phyloP scores from a whole-genome alignment of 1,140 invertebrate species.

The Brevipalpus yothersi region DNA sequence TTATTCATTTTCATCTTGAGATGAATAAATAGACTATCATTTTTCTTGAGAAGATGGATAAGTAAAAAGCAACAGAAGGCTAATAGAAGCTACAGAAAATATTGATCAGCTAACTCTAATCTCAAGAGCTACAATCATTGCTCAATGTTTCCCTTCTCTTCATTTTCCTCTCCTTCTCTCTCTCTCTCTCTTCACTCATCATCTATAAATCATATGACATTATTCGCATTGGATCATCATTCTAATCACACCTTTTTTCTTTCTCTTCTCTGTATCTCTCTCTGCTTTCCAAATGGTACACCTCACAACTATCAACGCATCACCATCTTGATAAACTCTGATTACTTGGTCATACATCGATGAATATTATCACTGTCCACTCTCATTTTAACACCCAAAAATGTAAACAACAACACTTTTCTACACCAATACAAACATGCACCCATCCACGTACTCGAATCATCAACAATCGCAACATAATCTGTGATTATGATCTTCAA shows the following conservation, averaged over 20 bases:
- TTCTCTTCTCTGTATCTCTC: background rate
- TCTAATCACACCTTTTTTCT: background rate
- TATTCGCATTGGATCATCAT: background rate
- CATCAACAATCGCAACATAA: background rate
- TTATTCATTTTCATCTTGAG: no score
- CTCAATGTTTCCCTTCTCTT: background rate
- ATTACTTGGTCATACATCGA: no score
- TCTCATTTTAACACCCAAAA: no score
- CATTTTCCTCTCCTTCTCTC: background rate
- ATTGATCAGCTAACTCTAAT: background rate
- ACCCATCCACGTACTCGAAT: background rate
- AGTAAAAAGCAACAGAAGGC: no score
- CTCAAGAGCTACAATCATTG: background rate
- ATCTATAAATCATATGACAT: background rate
- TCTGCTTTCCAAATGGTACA: background rate
- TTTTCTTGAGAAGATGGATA: no score
- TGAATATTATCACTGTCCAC: no score
- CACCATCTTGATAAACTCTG: no score
- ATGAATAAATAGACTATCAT: no score
- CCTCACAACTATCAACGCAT: no score
- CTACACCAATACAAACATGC: no score
- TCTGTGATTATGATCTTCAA: background rate
- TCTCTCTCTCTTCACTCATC: background rate
- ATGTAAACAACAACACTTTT: no score
- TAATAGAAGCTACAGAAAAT: background rate